Conservation (phyloP, 2,797 vertebrate species). For the Danio kyathit region DNA sequence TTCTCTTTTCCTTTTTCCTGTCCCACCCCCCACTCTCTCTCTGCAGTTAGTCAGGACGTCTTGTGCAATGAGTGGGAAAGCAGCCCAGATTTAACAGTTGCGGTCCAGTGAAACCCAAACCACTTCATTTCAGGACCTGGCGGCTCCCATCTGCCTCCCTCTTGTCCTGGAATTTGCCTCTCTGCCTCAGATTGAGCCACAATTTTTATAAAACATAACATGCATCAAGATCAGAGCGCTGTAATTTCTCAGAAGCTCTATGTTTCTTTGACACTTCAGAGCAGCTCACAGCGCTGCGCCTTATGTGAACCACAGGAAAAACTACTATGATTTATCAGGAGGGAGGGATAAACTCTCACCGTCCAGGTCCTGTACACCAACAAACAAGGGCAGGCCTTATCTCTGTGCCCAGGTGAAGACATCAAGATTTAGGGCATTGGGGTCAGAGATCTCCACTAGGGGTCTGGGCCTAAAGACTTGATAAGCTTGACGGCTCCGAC, state of each 20-base stretch:
- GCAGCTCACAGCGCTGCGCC: constrained; percentile 73
- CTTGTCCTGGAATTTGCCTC: constrained; percentile 45
- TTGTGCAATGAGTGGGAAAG: constrained; percentile 82
- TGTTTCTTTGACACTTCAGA: neutral
- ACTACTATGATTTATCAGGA: constrained; percentile 86
- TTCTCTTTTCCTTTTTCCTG: constrained; percentile 54
- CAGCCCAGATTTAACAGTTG: constrained; percentile 78
- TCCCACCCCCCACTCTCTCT: constrained; percentile 78
- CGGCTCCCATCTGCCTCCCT: constrained; percentile 64
- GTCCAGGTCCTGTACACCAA: constrained; percentile 71
- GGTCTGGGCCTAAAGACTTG: constrained; percentile 72
- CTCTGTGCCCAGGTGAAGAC: constrained; percentile 74
- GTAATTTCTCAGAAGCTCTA: constrained; percentile 31
- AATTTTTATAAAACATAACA: constrained; percentile 35
- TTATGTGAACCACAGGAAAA: constrained; percentile 82
- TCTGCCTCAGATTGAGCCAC: constrained; percentile 24
- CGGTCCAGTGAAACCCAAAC: constrained; percentile 73
- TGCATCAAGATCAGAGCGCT: constrained; percentile 33
- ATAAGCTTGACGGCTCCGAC: constrained; percentile 73
- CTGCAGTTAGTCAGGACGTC: constrained; percentile 82
- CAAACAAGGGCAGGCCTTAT: constrained; percentile 74
- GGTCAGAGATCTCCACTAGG: constrained; percentile 78
- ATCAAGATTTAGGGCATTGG: constrained; percentile 76
- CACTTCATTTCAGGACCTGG: constrained; percentile 75
- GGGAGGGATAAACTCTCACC: constrained; percentile 85